Evolutionary conservation across 2,888 invertebrate species (phyloP), one percentile per base, ranked within the genome.

Genomic region (Ashinkailepas kermadecensis): DNA sequence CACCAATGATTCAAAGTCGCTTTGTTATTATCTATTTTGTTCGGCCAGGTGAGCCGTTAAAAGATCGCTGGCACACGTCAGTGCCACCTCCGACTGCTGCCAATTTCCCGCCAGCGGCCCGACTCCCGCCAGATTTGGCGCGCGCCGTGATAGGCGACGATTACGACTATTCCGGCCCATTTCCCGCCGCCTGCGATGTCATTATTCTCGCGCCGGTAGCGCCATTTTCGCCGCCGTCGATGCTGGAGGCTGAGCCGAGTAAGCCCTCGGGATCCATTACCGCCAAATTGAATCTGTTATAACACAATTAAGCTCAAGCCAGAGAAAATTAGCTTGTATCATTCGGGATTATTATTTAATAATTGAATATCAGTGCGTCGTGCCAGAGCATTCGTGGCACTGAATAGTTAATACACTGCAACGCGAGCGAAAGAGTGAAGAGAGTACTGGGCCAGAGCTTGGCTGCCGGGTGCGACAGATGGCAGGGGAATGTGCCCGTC

Each of bases 331-430:
- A 74, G 39, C 74, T 54, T 74, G 74, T 74, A 74, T 74, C 74
- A 74, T 74, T 74, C 74, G 74, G 74, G 54, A 74, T 74, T 74
- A 74, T 74, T 74, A 74, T 74, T 74, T 74, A 74, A 74, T 74
- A 74, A 74, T 74, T 74, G 74, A 74, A 74, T 74, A 74, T 74
- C 74, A 74, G 74, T 21, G 74, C 4, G 74, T 9, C 39, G 39
- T 9, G 54, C 8, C 18, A 54, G 74, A 13, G 18, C 54, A 6
- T n/a, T 12, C 7, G 13, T 54, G 18, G 39, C 54, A 9, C 74
- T 74, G 74, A 39, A 74, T 74, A 9, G 74, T 74, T 74, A 54
- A 74, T 25, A 54, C 74, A 12, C 67, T 25, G 67, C 10, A 13
- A 13, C 62, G 13, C 39, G 39, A 39, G 62, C 62, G 18, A 18